Percentiles rank a stretch among this genome's conserved stretches.
Conservation (phyloP, 2,113 vertebrate species). For the Dromas ardeola region DNA sequence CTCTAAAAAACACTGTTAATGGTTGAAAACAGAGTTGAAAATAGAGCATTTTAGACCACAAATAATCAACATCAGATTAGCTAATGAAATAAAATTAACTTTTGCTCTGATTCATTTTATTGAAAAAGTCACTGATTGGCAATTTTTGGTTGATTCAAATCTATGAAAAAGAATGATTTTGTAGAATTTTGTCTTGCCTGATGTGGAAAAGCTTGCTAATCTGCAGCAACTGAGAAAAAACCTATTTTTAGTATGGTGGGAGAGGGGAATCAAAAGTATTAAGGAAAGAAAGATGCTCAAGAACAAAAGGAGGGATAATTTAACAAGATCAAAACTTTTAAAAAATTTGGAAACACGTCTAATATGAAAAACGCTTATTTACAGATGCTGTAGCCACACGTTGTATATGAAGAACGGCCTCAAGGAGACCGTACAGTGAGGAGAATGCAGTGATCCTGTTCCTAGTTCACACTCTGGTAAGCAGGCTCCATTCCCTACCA, state of each 20-base stretch:
- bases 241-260: background rate
- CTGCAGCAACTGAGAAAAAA: background rate
- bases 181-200: background rate
- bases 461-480: background rate
- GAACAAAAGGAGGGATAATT: background rate
- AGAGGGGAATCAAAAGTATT: background rate
- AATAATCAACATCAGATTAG: background rate
- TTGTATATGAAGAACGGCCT: background rate
- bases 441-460: background rate
- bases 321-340: background rate
- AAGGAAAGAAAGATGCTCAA: background rate
- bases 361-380: background rate
- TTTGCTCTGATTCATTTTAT: background rate
- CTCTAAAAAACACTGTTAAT: background rate
- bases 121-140: background rate
- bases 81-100: background rate
- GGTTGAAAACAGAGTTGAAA: background rate
- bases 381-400: background rate
- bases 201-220: background rate
- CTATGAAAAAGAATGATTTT: background rate
- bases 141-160: background rate
- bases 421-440: background rate
- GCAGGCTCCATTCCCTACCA: background rate
- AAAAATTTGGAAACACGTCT: background rate
- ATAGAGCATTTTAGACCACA: background rate